Percentiles rank a stretch among this genome's conserved stretches.
Conservation (phyloP, 2,113 vertebrate species). For the Albula goreensis region DNA sequence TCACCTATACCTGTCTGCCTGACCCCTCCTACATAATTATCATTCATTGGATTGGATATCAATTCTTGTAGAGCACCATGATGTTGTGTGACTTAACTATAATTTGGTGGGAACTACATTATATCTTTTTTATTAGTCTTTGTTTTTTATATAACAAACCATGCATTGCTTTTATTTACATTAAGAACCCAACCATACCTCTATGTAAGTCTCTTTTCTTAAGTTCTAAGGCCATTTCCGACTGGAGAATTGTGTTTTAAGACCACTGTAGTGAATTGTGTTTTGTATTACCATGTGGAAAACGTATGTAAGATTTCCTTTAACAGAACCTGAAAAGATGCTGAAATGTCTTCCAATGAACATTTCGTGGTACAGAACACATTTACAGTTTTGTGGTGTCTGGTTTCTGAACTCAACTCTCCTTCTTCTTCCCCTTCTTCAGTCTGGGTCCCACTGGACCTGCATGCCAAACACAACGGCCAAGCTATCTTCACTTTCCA, state of each 20-base stretch:
- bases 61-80: not conserved
- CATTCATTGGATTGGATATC: not conserved
- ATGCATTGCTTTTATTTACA: slow-evolving; percentile 34
- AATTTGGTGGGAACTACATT: not conserved
- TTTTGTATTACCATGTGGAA: slow-evolving; percentile 41
- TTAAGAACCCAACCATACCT: slow-evolving; percentile 34
- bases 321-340: slow-evolving; percentile 7
- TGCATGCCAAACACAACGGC: not conserved
- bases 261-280: slow-evolving; percentile 13
- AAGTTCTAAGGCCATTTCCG: slow-evolving; percentile 54
- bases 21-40: not conserved
- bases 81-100: not conserved
- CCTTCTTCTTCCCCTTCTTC: not conserved
- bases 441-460: not conserved
- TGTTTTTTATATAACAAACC: slow-evolving; percentile 11
- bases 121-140: not conserved
- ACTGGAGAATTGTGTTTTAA: slow-evolving; percentile 24
- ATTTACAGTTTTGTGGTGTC: not conserved
- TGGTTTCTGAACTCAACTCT: slow-evolving; percentile 6
- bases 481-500: not conserved
- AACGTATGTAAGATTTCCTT: slow-evolving; percentile 13
- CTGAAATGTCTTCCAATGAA: not conserved
- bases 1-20: not conserved
- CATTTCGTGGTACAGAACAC: not conserved
- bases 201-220: not conserved